Percentiles rank a stretch among this genome's conserved stretches.
Evolutionary conservation across 2,888 invertebrate species (phyloP).

Genomic region (Pediacus dermestoides): DNA sequence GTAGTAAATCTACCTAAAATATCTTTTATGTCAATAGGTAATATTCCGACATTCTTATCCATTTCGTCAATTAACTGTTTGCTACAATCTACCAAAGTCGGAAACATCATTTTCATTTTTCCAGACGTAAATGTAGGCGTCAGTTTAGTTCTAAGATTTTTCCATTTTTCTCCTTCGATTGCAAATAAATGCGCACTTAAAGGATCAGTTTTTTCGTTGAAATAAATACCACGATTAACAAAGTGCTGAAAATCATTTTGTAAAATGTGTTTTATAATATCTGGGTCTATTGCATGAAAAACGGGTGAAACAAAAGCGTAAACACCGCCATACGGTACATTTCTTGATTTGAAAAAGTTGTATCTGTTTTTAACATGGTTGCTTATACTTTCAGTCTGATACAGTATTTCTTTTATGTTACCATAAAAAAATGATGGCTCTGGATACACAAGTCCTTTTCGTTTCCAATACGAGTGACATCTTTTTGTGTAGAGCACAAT

Average conservation of each 20-base stretch:
- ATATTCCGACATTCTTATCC: slow-evolving; percentile 21
- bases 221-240: slow-evolving; percentile 31
- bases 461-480: no score
- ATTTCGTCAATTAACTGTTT: slow-evolving; percentile 32
- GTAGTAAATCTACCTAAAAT: slow-evolving; percentile 55
- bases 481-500: no score
- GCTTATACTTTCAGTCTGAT: no score
- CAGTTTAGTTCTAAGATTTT: slow-evolving; percentile 47
- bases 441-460: no score
- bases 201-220: slow-evolving; percentile 30
- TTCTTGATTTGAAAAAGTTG: no score
- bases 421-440: no score
- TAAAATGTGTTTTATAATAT: slow-evolving; percentile 33
- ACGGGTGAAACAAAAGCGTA: no score
- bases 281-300: no score
- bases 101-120: slow-evolving; percentile 48
- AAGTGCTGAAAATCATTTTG: slow-evolving; percentile 38
- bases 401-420: no score
- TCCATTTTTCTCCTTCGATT: slow-evolving; percentile 36
- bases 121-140: slow-evolving; percentile 32
- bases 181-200: slow-evolving; percentile 31
- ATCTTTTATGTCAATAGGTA: slow-evolving; percentile 47
- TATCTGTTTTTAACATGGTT: no score
- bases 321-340: no score
- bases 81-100: slow-evolving; percentile 45